Conservation (phyloP, 2,797 vertebrate species). For the Chelon auratus region DNA sequence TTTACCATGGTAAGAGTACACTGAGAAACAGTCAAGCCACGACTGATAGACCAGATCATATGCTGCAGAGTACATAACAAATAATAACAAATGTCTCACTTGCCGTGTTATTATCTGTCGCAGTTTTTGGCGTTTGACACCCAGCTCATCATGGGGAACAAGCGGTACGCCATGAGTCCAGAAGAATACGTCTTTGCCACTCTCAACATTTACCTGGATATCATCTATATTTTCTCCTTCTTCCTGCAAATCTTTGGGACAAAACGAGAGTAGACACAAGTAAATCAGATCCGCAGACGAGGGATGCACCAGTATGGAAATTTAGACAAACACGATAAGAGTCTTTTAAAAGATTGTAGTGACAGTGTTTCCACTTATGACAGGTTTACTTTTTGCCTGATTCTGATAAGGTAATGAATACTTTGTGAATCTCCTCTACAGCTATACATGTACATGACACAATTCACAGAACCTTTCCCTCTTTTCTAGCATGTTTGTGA, state of each 20-base stretch:
- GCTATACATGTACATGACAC: slow-evolving; percentile 20
- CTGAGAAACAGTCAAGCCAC: neutral
- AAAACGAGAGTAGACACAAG: slow-evolving; percentile 76
- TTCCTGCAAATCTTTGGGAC: slow-evolving; percentile 93
- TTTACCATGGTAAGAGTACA: slow-evolving; percentile 90
- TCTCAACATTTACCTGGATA: slow-evolving; percentile 94
- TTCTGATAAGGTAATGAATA: slow-evolving; percentile 26
- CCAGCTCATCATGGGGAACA: slow-evolving; percentile 93
- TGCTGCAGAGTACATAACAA: neutral
- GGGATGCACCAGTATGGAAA: slow-evolving; percentile 13
- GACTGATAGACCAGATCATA: neutral
- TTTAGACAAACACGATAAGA: slow-evolving; percentile 13
- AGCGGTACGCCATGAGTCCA: slow-evolving; percentile 89
- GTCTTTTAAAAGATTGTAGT: slow-evolving; percentile 36
- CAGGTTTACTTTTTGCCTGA: slow-evolving; percentile 41
- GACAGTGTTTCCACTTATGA: slow-evolving; percentile 44
- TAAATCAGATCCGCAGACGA: slow-evolving; percentile 7
- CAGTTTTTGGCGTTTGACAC: slow-evolving; percentile 97
- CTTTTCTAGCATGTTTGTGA: slow-evolving; percentile 61
- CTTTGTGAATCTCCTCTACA: slow-evolving; percentile 37
- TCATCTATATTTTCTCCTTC: slow-evolving; percentile 95
- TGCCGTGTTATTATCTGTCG: slow-evolving; percentile 42
- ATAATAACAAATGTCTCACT: neutral
- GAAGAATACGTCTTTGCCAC: slow-evolving; percentile 96
- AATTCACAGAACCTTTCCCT: slow-evolving; percentile 20